Evolutionary conservation across 1,140 invertebrate genomes (phyloP).

Genomic region (Euwallacea fornicatus): DNA sequence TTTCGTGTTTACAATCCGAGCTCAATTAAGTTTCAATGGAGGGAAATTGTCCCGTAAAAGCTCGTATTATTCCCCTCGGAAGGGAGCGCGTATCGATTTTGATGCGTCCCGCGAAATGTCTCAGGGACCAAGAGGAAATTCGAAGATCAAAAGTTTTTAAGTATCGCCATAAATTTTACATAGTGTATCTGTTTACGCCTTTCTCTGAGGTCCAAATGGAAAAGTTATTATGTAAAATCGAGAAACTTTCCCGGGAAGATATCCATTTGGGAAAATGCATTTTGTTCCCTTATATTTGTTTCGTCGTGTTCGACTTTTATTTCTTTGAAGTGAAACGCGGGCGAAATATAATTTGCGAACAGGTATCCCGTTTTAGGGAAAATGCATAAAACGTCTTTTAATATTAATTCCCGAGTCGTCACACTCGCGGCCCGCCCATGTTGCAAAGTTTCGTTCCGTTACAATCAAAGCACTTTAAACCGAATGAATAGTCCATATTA

Average conservation of each 20-base stretch:
- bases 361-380: background rate
- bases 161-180: slow-evolving; percentile 33
- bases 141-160: slow-evolving; percentile 33
- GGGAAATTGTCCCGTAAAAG: background rate
- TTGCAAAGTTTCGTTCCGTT: slow-evolving; percentile 1
- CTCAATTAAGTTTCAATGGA: background rate
- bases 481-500: slow-evolving; percentile 8
- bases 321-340: background rate
- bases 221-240: slow-evolving; percentile 36
- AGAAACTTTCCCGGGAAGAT: slow-evolving; percentile 27
- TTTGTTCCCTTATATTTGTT: slow-evolving; percentile 16
- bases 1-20: too few relatives aligned
- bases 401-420: too few relatives aligned
- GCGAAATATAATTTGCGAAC: too few relatives aligned
- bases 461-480: slow-evolving; percentile 12
- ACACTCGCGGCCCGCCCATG: background rate
- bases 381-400: background rate
- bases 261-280: slow-evolving; percentile 30
- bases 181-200: slow-evolving; percentile 35
- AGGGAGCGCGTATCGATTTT: too few relatives aligned
- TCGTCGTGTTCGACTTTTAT: slow-evolving; percentile 9
- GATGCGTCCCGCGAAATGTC: background rate
- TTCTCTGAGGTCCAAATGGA: slow-evolving; percentile 32
- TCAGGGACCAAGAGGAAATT: slow-evolving; percentile 13
- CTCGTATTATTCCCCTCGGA: too few relatives aligned